phyloP scores from a whole-genome alignment of 2,113 vertebrate genomes.

The Xenopus borealis region DNA sequence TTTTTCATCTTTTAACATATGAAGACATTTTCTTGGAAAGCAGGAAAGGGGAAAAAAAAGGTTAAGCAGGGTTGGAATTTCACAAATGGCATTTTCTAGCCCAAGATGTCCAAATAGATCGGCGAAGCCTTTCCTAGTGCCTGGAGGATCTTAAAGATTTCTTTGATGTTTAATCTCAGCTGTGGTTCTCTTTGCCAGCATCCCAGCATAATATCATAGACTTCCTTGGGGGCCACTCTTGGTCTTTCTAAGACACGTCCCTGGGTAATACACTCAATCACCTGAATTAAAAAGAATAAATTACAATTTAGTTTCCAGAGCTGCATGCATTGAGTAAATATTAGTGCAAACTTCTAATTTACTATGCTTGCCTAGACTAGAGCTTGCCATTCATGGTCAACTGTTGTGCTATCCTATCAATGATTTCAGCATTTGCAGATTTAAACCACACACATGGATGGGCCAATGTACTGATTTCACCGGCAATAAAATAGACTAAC shows the following conservation, averaged over 20 bases:
- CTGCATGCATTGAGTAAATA: no score
- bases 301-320: not conserved
- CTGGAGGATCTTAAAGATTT: slow-evolving; percentile 89
- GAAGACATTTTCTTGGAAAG: slow-evolving; percentile 69
- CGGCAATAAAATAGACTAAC: no score
- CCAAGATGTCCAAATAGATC: slow-evolving; percentile 95
- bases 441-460: no score
- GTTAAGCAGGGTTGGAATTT: slow-evolving; percentile 50
- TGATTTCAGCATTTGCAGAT: no score
- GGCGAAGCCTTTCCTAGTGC: slow-evolving; percentile 90
- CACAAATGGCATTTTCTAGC: slow-evolving; percentile 62
- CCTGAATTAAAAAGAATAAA: slow-evolving; percentile 62
- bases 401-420: no score
- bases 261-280: slow-evolving; percentile 98
- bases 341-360: no score
- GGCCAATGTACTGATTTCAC: no score
- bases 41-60: slow-evolving; percentile 47
- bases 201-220: slow-evolving; percentile 93
- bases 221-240: slow-evolving; percentile 90
- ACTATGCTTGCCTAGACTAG: no score
- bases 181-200: slow-evolving; percentile 98
- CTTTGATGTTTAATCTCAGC: slow-evolving; percentile 92
- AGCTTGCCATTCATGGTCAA: no score
- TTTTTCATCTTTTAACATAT: slow-evolving; percentile 52
- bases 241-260: slow-evolving; percentile 93